These are phyloP conservation scores for Drosophila barbarae DNA, from an alignment of 2,888 invertebrate genomes.

Conservation along the genomic window DNA sequence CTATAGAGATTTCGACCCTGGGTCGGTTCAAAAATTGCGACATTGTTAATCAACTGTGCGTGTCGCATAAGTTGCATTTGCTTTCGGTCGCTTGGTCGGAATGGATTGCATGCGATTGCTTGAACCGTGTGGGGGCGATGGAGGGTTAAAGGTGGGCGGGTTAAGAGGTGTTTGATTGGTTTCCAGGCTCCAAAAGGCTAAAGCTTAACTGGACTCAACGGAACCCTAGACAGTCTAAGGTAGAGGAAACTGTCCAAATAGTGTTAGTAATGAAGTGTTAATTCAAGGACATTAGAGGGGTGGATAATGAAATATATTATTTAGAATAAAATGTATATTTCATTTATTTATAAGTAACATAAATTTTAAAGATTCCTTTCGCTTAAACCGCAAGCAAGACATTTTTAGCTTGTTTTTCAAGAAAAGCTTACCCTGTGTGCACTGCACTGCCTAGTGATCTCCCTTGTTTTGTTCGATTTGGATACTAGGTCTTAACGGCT, in stretches of 20 bases:
- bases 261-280: slow-evolving; percentile 1
- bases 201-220: slow-evolving; percentile 14
- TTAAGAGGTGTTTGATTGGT: slow-evolving; percentile 27
- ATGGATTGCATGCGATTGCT: slow-evolving; percentile 21
- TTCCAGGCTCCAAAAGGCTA: slow-evolving; percentile 23
- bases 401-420: no score
- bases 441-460: background rate
- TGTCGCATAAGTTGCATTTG: slow-evolving; percentile 62
- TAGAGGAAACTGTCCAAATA: slow-evolving; percentile 30
- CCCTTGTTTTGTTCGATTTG: slow-evolving; percentile 4
- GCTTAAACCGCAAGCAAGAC: background rate
- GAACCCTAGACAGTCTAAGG: slow-evolving; percentile 17
- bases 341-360: background rate
- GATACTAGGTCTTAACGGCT: slow-evolving; percentile 9
- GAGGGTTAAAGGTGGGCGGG: background rate
- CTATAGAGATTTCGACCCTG: slow-evolving; percentile 19
- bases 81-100: slow-evolving; percentile 13
- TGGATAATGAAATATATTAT: background rate
- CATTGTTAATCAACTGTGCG: slow-evolving; percentile 71
- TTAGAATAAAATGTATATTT: background rate
- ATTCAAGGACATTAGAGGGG: slow-evolving; percentile 7
- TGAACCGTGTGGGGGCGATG: background rate
- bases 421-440: background rate
- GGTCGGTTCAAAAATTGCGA: slow-evolving; percentile 59
- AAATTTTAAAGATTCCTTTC: background rate